Percentiles rank a stretch among this genome's conserved stretches.
Evolutionary conservation across 2,888 invertebrate genomes (phyloP).

Genomic region (Apotomis betuletana): DNA sequence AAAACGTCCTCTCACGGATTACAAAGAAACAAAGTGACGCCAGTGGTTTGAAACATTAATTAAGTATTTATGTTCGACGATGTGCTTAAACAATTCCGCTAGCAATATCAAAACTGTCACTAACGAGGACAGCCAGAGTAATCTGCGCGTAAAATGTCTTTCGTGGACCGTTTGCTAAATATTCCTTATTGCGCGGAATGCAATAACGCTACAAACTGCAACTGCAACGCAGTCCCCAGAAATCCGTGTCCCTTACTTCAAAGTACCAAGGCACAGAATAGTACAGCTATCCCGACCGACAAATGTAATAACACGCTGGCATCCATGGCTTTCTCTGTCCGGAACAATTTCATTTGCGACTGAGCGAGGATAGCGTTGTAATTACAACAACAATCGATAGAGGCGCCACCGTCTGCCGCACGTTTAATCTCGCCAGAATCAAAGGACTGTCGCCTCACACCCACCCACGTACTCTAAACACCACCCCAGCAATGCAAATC

Average conservation of each 20-base stretch:
- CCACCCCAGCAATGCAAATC: slow-evolving; percentile 55
- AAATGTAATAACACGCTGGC: slow-evolving; percentile 74
- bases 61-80: not conserved
- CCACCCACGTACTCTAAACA: slow-evolving; percentile 65
- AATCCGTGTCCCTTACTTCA: slow-evolving; percentile 21
- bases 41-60: not conserved
- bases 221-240: slow-evolving; percentile 15
- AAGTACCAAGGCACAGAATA: slow-evolving; percentile 31
- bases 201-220: slow-evolving; percentile 39
- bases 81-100: not conserved
- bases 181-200: slow-evolving; percentile 33
- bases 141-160: slow-evolving; percentile 12
- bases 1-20: too few species aligned
- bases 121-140: not conserved
- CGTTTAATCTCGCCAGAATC: slow-evolving; percentile 83
- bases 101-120: not conserved
- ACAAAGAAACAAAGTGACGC: not conserved
- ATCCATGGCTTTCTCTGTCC: slow-evolving; percentile 78
- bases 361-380: slow-evolving; percentile 83
- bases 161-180: slow-evolving; percentile 20
- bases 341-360: slow-evolving; percentile 84
- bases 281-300: slow-evolving; percentile 52
- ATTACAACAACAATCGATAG: slow-evolving; percentile 85
- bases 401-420: slow-evolving; percentile 84
- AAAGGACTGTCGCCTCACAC: slow-evolving; percentile 81